These are phyloP conservation scores for Cylloceria caligata DNA, from an alignment of 2,888 invertebrate genomes.

Conservation along the genomic window DNA sequence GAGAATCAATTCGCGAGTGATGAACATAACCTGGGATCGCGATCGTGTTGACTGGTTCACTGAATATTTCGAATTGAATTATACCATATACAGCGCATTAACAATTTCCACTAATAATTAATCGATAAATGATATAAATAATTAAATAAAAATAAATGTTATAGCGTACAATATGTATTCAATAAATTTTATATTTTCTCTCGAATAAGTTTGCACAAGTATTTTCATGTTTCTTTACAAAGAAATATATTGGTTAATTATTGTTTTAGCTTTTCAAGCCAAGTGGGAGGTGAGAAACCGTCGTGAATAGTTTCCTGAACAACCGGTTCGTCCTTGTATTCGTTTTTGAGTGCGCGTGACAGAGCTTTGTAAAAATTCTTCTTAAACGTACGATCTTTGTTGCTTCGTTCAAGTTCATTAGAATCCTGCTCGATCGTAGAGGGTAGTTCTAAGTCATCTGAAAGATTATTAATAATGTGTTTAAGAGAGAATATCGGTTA, in stretches of 20 bases:
- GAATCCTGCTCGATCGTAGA: no score
- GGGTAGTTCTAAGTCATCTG: no score
- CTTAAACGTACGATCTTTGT: constrained; percentile 14
- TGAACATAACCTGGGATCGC: background rate
- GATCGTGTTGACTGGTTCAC: background rate
- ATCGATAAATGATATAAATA: background rate
- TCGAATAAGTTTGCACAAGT: background rate
- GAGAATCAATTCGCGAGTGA: constrained; percentile 14
- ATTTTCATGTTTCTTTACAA: background rate
- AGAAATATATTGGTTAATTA: background rate
- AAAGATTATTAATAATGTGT: no score
- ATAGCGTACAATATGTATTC: background rate
- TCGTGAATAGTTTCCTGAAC: constrained; percentile 57
- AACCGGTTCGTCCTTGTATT: constrained; percentile 38
- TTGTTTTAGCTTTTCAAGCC: background rate
- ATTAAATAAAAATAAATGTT: background rate
- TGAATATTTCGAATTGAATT: no score
- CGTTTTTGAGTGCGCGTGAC: constrained; percentile 51
- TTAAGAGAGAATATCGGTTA: background rate
- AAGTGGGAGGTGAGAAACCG: constrained; percentile 42
- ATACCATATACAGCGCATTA: no score
- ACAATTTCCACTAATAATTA: no score
- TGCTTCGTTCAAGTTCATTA: constrained; percentile 21
- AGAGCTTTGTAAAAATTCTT: constrained; percentile 64
- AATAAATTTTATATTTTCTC: background rate